Base-by-base conservation (phyloP, 2,797 vertebrate species). In the Lagodon rhomboides region DNA sequence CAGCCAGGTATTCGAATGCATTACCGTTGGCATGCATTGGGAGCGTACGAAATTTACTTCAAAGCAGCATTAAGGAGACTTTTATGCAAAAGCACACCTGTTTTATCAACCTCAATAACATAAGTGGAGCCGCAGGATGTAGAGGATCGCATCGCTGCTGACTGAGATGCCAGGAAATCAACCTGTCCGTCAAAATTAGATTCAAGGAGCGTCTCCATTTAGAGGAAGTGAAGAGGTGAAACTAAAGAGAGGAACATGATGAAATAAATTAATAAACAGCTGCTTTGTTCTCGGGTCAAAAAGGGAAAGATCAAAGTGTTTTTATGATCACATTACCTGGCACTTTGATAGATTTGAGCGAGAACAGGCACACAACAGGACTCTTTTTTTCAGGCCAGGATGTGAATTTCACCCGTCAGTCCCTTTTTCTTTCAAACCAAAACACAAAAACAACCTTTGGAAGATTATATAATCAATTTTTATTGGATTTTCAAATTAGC, bases 41-140 rank as follows among this genome's bases (percentile, higher is more conserved):
- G 30, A 5, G 55, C 15, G 30, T 13, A 5, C 18, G 46, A n/a
- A 13, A 46, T 50, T 12, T 8, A 20, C 58, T 41, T 55, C n/a
- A 66, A 68, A 54, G 63, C 46, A 22, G 38, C 25, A 38, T 70
- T 49, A 71, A 63, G 61, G 1, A 12, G 47, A 68, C 20, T 75
- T 88, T 76, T 68, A 85, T 80, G 73, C 51, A 75, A 82, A 86
- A 80, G 69, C 68, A 73, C 79, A 87, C 72, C 79, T 79, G 79
- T 79, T 79, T 76, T 69, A 71, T 86, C 77, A 68, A 38, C 30
- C 27, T 43, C 74, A 65, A 88, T 82, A 65, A 75, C 56, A 62
- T 34, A 78, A 80, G 54, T 60, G 73, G 55, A 66, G 69, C 73
- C 27, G 75, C 59, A 64, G 77, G 73, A 61, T 61, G 25, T 1